Conservation (phyloP, 2,888 invertebrate species). For the Thera obeliscata region DNA sequence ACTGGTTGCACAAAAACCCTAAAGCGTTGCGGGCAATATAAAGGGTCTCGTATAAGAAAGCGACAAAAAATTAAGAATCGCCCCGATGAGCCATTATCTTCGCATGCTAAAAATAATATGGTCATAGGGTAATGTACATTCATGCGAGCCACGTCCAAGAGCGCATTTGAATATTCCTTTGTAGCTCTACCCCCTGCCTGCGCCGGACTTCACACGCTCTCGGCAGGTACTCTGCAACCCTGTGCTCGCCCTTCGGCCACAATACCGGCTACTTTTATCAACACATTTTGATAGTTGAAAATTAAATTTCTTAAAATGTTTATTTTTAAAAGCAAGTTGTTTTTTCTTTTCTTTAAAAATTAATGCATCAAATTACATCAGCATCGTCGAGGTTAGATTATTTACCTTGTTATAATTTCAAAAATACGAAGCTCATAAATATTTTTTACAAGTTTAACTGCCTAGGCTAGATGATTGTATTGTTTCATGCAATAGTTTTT, state of each 20-base stretch:
- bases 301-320: not conserved
- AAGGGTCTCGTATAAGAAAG: conserved; percentile 74
- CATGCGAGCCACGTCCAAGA: conserved; percentile 81
- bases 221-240: conserved; percentile 57
- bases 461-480: not conserved
- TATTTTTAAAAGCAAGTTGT: not conserved
- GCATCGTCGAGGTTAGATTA: too few species aligned
- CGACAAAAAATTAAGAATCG: conserved; percentile 83
- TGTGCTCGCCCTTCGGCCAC: conserved; percentile 44
- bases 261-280: conserved; percentile 37
- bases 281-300: conserved; percentile 40
- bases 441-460: not conserved
- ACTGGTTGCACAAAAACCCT: conserved; percentile 78
- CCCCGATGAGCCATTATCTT: conserved; percentile 84
- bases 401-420: too few species aligned
- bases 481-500: too few species aligned
- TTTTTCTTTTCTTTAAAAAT: not conserved
- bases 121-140: conserved; percentile 83
- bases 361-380: too few species aligned
- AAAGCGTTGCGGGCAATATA: conserved; percentile 77
- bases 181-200: conserved; percentile 67
- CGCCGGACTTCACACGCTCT: conserved; percentile 83
- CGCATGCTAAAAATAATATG: conserved; percentile 83
- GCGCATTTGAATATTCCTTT: conserved; percentile 81
- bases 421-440: not conserved